Percentiles rank a stretch among this genome's conserved stretches.
phyloP scores from a whole-genome alignment of 2,797 vertebrate genomes.

The Setipinna tenuifilis region DNA sequence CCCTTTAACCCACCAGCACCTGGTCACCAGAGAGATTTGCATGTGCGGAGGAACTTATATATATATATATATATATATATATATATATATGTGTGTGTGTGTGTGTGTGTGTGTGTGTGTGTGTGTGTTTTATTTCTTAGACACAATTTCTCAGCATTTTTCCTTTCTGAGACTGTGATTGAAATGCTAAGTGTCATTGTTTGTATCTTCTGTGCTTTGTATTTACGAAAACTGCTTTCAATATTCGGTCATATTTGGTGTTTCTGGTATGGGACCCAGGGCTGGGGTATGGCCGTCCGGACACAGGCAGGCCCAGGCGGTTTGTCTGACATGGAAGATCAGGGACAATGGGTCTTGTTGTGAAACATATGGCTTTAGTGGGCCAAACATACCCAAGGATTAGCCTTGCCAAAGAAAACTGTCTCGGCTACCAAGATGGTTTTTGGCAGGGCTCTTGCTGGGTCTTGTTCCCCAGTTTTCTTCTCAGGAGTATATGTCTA shows the following conservation, averaged over 20 bases:
- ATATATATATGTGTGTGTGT: too few relatives aligned
- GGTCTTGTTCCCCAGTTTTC: neutral
- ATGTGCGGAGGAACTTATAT: neutral
- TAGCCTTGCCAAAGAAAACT: constrained; percentile 1
- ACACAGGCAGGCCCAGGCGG: neutral
- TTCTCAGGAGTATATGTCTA: neutral
- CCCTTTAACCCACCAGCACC: too few relatives aligned
- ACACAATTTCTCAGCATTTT: too few relatives aligned
- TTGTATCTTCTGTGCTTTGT: too few relatives aligned
- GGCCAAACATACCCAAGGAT: neutral
- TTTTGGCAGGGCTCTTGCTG: neutral
- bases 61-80: neutral
- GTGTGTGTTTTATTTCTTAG: too few relatives aligned
- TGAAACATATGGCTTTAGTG: neutral
- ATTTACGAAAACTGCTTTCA: neutral
- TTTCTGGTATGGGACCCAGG: neutral
- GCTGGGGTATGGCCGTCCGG: neutral
- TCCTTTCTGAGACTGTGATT: neutral
- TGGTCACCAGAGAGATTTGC: too few relatives aligned
- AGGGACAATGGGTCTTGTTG: neutral
- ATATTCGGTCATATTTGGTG: too few relatives aligned
- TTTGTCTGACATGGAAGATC: neutral
- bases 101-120: too few relatives aligned
- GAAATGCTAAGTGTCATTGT: neutral
- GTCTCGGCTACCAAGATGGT: neutral